phyloP scores from a whole-genome alignment of 2,113 vertebrate species.

The Nannobrachium achirus region DNA sequence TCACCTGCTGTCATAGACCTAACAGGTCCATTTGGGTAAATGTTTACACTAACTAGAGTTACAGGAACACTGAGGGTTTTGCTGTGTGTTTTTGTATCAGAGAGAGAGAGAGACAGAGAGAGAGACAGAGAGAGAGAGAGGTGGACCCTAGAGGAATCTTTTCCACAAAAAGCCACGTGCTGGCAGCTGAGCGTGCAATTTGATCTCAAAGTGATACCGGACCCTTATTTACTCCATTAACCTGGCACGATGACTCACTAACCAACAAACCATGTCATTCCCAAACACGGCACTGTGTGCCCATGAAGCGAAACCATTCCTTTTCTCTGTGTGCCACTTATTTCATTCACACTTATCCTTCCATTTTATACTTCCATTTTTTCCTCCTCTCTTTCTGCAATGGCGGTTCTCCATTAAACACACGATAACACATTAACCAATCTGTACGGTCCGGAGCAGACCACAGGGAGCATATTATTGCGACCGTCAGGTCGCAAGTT shows the following conservation, averaged over 20 bases:
- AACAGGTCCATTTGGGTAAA: too few relatives aligned
- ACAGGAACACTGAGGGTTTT: too few relatives aligned
- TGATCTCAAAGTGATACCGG: slow-evolving; percentile 18
- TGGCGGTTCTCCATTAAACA: slow-evolving; percentile 43
- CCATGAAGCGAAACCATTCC: slow-evolving; percentile 27
- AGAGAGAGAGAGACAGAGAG: too few relatives aligned
- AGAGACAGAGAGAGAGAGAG: too few relatives aligned
- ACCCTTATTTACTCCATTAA: slow-evolving; percentile 20
- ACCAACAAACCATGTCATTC: not conserved
- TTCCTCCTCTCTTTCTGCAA: not conserved
- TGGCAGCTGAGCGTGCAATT: slow-evolving; percentile 23
- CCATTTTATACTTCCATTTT: too few relatives aligned
- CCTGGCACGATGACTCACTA: slow-evolving; percentile 10
- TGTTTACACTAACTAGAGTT: too few relatives aligned
- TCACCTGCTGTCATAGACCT: too few relatives aligned
- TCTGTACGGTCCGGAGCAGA: slow-evolving; percentile 37
- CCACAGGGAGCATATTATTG: slow-evolving; percentile 45
- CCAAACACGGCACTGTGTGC: not conserved
- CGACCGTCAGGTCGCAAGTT: too few relatives aligned
- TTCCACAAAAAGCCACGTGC: slow-evolving; percentile 1
- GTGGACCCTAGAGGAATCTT: too few relatives aligned
- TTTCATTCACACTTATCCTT: too few relatives aligned
- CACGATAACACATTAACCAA: slow-evolving; percentile 52
- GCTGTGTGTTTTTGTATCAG: too few relatives aligned
- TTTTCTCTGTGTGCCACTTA: slow-evolving; percentile 17